phyloP scores from a whole-genome alignment of 64 coral and sea anemone species.

The Acropora yongei region DNA sequence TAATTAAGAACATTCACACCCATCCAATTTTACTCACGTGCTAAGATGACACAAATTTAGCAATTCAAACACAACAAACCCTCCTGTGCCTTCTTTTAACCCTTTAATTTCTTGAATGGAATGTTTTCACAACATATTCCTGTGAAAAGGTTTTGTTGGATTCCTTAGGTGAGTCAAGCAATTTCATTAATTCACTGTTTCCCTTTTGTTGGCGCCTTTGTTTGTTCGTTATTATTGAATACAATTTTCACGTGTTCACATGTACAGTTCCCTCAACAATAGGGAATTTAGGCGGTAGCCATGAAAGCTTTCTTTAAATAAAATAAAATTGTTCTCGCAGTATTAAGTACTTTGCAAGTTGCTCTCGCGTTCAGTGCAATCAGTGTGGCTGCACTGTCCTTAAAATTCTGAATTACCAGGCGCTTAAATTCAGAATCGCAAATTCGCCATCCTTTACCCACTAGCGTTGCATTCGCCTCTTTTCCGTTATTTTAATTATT shows the following conservation, averaged over 20 bases:
- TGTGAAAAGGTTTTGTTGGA: not conserved
- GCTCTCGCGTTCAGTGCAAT: too few species aligned
- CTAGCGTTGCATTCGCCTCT: too few species aligned
- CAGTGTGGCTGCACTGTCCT: too few species aligned
- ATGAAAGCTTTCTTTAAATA: too few species aligned
- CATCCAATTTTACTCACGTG: not conserved
- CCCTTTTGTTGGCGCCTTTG: not conserved
- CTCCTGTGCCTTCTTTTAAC: not conserved
- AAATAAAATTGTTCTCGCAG: too few species aligned
- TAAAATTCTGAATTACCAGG: too few species aligned
- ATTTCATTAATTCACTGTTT: not conserved
- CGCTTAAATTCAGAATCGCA: too few species aligned
- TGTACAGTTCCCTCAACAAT: not conserved
- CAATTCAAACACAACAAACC: not conserved
- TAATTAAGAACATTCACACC: too few species aligned
- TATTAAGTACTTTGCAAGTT: too few species aligned
- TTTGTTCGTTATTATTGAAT: not conserved
- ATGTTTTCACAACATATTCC: not conserved
- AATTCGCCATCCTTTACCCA: too few species aligned
- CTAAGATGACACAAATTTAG: not conserved
- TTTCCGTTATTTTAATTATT: too few species aligned
- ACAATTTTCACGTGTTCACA: not conserved
- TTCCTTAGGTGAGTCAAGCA: constrained; percentile 6
- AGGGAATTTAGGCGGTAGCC: too few species aligned
- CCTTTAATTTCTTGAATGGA: not conserved